Evolutionary conservation across 2,797 vertebrate genomes (phyloP).

Genomic region (Euphonia xanthogaster): DNA sequence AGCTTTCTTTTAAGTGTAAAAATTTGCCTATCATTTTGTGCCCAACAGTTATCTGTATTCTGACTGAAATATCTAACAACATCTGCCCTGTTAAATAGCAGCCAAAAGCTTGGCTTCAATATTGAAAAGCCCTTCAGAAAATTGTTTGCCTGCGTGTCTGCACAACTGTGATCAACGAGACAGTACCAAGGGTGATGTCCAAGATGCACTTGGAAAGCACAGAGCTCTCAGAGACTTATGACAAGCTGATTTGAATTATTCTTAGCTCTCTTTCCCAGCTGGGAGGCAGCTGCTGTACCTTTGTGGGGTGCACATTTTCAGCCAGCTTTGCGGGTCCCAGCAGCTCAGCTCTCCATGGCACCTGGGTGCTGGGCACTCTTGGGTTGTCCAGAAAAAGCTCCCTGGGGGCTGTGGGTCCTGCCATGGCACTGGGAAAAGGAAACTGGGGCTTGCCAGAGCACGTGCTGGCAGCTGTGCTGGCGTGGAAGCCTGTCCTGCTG

Average conservation of each 20-base stretch:
- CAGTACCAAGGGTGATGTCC: background rate
- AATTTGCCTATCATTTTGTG: constrained; percentile 1
- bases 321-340: too few species aligned
- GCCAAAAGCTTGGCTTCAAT: background rate
- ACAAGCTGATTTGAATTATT: background rate
- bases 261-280: background rate
- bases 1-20: constrained; percentile 25
- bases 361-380: background rate
- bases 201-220: fast-evolving
- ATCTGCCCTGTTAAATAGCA: background rate
- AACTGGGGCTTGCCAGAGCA: background rate
- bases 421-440: background rate
- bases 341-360: background rate
- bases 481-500: background rate
- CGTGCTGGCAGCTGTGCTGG: background rate
- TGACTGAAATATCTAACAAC: background rate
- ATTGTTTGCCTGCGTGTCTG: background rate
- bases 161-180: fast-evolving
- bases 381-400: background rate
- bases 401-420: background rate
- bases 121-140: background rate
- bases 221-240: fast-evolving
- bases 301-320: background rate
- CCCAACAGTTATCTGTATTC: background rate
- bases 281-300: background rate